Conservation (phyloP, 2,113 vertebrate genomes). For the Galemys pyrenaicus region DNA sequence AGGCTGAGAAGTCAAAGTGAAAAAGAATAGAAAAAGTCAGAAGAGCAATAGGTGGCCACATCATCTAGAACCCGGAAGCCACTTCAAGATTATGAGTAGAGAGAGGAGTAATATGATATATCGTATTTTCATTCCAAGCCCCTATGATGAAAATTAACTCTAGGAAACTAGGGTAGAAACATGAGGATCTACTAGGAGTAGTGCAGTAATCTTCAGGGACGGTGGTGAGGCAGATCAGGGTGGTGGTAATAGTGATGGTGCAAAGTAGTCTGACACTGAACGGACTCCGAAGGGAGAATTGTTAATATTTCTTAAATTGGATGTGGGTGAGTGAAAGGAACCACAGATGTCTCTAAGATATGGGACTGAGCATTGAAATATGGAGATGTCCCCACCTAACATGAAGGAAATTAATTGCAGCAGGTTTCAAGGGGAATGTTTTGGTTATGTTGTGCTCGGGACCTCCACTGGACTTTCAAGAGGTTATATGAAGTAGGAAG, state of each 20-base stretch:
- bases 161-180: background rate
- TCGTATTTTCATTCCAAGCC: background rate
- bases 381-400: background rate
- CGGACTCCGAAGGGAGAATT: background rate
- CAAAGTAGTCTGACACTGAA: background rate
- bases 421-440: background rate
- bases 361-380: background rate
- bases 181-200: background rate
- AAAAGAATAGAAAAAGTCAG: background rate
- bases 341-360: background rate
- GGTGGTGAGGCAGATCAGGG: background rate
- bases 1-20: background rate
- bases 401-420: background rate
- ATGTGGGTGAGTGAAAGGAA: background rate
- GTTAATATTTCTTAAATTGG: background rate
- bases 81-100: background rate
- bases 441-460: background rate
- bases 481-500: background rate
- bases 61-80: background rate
- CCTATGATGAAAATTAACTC: background rate
- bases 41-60: background rate
- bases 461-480: background rate
- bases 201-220: background rate
- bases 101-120: background rate
- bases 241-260: background rate